phyloP scores from a whole-genome alignment of 2,888 invertebrate genomes.

The Lepetodrilus schrolli region DNA sequence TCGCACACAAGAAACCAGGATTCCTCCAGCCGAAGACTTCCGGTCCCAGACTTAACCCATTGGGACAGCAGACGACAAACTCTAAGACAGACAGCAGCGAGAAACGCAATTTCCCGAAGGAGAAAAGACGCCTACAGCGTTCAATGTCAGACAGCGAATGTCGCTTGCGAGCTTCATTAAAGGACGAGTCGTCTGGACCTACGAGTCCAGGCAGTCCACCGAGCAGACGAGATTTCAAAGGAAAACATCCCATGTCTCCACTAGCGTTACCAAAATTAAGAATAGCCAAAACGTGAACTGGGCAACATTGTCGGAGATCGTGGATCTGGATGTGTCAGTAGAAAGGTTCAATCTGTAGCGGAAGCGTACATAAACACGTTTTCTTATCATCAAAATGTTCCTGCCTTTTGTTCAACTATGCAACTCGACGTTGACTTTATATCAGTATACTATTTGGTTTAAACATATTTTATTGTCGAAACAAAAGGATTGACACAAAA shows the following conservation, averaged over 20 bases:
- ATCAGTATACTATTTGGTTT: too few relatives aligned
- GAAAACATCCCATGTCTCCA: background rate
- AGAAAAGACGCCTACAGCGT: background rate
- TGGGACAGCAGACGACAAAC: background rate
- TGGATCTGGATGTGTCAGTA: too few relatives aligned
- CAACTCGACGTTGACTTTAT: too few relatives aligned
- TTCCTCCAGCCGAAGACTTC: constrained; percentile 1
- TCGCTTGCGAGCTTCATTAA: background rate
- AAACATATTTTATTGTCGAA: too few relatives aligned
- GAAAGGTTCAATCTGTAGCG: too few relatives aligned
- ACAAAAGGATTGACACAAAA: too few relatives aligned
- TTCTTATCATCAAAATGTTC: too few relatives aligned
- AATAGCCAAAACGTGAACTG: too few relatives aligned
- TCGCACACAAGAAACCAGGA: background rate
- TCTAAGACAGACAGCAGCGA: background rate
- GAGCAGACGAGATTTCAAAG: background rate
- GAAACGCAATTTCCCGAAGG: background rate
- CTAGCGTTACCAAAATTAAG: background rate
- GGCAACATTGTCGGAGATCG: too few relatives aligned
- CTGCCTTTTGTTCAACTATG: too few relatives aligned
- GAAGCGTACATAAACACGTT: too few relatives aligned
- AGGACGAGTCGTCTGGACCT: background rate
- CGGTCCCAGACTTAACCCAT: background rate
- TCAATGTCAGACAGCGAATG: background rate
- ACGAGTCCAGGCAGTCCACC: background rate